A percentile compares a stretch with the other conserved stretches of the same genome.
These are phyloP conservation scores for Chinchilla lanigera DNA, from an alignment of 2,113 vertebrate genomes.

Conservation along the genomic window DNA sequence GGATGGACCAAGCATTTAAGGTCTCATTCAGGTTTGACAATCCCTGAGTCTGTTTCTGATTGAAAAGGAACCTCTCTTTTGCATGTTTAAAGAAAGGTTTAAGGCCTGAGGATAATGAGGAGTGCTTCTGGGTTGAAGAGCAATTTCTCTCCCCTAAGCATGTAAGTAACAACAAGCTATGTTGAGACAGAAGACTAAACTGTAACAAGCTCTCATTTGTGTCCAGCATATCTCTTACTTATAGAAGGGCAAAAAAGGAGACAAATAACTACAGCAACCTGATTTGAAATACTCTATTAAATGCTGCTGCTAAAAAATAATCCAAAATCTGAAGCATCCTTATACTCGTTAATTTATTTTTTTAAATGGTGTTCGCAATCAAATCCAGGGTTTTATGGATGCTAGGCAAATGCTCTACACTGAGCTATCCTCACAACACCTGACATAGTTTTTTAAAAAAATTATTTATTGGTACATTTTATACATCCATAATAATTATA, in stretches of 20 bases:
- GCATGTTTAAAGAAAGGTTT: background rate
- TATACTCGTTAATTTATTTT: background rate
- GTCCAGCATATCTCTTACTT: background rate
- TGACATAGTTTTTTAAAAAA: background rate
- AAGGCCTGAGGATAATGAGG: background rate
- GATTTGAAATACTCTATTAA: slow-evolving; percentile 24
- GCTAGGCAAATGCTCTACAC: background rate
- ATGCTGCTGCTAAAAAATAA: background rate
- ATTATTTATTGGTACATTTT: background rate
- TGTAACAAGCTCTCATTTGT: background rate
- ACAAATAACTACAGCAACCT: background rate
- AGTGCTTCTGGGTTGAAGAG: background rate
- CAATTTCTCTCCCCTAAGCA: background rate
- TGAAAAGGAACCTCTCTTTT: background rate
- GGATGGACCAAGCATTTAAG: background rate
- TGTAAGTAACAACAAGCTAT: background rate
- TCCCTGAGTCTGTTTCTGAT: background rate
- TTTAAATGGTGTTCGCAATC: background rate
- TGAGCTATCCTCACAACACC: background rate
- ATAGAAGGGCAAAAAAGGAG: background rate
- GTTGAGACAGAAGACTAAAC: background rate
- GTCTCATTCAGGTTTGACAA: background rate
- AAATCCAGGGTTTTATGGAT: background rate
- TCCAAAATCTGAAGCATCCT: background rate
- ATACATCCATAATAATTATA: background rate